Evolutionary conservation across 2,113 vertebrate genomes (phyloP).

Genomic region (Xiphophorus hellerii): DNA sequence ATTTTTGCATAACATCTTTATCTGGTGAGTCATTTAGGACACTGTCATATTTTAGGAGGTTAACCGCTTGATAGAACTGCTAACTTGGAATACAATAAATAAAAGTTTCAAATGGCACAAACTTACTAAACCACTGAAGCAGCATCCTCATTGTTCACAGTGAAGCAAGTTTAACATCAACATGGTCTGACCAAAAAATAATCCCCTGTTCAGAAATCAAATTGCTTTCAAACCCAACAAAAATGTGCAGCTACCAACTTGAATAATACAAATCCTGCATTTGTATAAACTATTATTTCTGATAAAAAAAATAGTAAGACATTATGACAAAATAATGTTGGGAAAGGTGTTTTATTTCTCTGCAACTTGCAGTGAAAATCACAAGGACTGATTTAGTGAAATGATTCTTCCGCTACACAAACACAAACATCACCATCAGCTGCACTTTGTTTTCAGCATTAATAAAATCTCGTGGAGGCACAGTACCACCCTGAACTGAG

Average conservation of each 20-base stretch:
- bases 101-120: too few relatives aligned
- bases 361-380: neutral
- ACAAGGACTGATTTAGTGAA: neutral
- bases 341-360: neutral
- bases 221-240: neutral
- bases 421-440: neutral
- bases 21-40: slow-evolving; percentile 4
- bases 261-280: neutral
- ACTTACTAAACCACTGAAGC: neutral
- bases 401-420: neutral
- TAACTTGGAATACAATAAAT: too few relatives aligned
- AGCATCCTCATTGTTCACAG: too few relatives aligned
- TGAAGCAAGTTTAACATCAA: too few relatives aligned
- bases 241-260: neutral
- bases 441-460: slow-evolving; percentile 1
- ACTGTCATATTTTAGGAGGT: too few relatives aligned
- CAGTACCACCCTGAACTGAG: neutral
- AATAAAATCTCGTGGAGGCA: neutral
- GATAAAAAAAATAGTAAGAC: slow-evolving; percentile 3
- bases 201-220: too few relatives aligned
- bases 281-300: neutral
- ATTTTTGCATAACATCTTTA: slow-evolving; percentile 12
- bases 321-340: neutral
- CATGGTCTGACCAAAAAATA: too few relatives aligned
- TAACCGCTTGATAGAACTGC: too few relatives aligned